phyloP scores from a whole-genome alignment of 1,140 invertebrate genomes.

The Oedothorax gibbosus region DNA sequence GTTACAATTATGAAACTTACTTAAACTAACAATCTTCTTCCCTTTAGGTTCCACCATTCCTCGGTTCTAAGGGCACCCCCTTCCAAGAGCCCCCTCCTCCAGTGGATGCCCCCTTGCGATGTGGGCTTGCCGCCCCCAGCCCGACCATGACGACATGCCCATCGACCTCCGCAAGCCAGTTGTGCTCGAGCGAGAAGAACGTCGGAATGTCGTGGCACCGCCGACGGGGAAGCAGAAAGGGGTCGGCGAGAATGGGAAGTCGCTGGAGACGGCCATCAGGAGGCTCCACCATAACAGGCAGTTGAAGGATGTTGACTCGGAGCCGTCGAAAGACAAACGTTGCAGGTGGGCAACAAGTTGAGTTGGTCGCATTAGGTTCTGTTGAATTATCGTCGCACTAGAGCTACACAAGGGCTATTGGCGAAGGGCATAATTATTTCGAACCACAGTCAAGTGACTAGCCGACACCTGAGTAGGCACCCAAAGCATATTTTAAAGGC shows the following conservation, averaged over 20 bases:
- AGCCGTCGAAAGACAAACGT: slow-evolving; percentile 20
- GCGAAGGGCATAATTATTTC: no score
- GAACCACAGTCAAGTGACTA: no score
- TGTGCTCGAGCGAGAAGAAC: slow-evolving; percentile 41
- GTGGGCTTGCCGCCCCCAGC: slow-evolving; percentile 49
- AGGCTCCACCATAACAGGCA: slow-evolving; percentile 43
- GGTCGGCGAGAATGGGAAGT: background rate
- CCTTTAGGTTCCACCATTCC: no score
- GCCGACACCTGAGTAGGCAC: no score
- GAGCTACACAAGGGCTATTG: no score
- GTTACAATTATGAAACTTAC: no score
- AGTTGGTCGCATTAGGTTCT: background rate
- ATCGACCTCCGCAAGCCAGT: slow-evolving; percentile 54
- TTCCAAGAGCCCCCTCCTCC: background rate
- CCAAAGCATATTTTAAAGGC: no score
- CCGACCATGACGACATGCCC: slow-evolving; percentile 49
- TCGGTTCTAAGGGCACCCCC: no score
- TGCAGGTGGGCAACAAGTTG: slow-evolving; percentile 30
- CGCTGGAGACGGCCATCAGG: slow-evolving; percentile 31
- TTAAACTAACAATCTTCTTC: no score
- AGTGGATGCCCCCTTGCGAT: slow-evolving; percentile 49
- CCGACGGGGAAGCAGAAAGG: background rate
- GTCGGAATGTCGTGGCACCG: background rate
- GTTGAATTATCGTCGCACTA: no score
- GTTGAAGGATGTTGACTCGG: background rate